Evolutionary conservation across 2,113 vertebrate species (phyloP).

Genomic region (Puntigrus tetrazona): DNA sequence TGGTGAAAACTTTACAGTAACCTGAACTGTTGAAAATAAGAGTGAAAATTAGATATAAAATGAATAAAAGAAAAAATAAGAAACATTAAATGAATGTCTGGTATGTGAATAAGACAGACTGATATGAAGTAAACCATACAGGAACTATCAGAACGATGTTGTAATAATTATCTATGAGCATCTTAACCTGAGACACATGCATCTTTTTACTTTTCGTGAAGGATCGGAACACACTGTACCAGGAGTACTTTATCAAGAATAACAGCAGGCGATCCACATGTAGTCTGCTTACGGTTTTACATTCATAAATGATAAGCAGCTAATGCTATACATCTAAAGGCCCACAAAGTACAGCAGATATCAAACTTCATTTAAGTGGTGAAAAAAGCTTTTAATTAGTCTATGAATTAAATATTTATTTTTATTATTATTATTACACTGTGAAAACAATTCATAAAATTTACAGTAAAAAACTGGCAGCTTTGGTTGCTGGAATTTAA

Average conservation of each 20-base stretch:
- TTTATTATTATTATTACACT: neutral
- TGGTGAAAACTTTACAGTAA: neutral
- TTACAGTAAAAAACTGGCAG: too few relatives aligned
- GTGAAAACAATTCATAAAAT: too few relatives aligned
- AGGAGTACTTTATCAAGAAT: neutral
- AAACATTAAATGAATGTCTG: neutral
- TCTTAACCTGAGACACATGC: neutral
- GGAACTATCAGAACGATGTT: neutral
- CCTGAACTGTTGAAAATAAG: too few relatives aligned
- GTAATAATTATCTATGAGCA: neutral
- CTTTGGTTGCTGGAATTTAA: too few relatives aligned
- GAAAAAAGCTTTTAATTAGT: neutral
- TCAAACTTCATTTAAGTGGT: neutral
- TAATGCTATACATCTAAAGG: neutral
- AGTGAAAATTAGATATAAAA: too few relatives aligned
- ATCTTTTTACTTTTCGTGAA: neutral
- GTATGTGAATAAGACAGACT: neutral
- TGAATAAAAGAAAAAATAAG: too few relatives aligned
- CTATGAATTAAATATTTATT: neutral
- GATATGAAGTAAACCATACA: neutral
- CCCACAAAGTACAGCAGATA: neutral
- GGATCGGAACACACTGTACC: neutral
- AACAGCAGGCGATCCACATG: neutral
- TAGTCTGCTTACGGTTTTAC: neutral
- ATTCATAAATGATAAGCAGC: neutral